These are phyloP conservation scores for Hedya salicella DNA, from an alignment of 2,888 invertebrate genomes.

Conservation along the genomic window DNA sequence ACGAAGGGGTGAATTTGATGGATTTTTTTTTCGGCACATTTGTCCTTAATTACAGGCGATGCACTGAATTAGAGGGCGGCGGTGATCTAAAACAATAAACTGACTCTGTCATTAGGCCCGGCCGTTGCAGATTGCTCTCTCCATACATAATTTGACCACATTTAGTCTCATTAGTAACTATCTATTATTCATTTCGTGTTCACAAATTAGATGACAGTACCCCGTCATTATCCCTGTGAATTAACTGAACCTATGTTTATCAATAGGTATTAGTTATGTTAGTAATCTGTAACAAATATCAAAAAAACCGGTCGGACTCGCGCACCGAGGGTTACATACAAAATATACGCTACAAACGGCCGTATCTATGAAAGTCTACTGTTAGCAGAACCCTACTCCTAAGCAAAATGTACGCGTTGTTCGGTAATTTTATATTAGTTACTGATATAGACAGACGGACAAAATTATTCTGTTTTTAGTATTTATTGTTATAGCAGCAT, in stretches of 20 bases:
- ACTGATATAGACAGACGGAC: no score
- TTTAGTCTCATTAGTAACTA: constrained; percentile 64
- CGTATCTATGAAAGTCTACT: no score
- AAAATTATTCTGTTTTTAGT: no score
- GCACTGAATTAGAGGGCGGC: constrained; percentile 79
- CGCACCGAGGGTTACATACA: no score
- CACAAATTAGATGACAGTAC: constrained; percentile 49
- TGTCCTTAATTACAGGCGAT: constrained; percentile 76
- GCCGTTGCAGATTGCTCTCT: constrained; percentile 67
- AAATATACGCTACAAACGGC: no score
- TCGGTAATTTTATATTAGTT: no score
- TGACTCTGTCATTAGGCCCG: constrained; percentile 72
- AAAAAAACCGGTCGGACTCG: no score
- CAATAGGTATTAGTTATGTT: not conserved
- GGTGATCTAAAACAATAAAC: constrained; percentile 82
- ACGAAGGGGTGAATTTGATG: constrained; percentile 74
- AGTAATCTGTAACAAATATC: not conserved
- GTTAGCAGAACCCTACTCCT: no score
- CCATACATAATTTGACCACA: constrained; percentile 77
- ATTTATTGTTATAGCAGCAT: no score
- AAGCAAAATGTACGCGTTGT: no score
- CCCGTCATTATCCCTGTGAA: constrained; percentile 31
- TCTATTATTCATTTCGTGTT: constrained; percentile 64
- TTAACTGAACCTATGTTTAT: not conserved
- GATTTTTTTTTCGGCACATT: constrained; percentile 66